These are phyloP conservation scores for Tetraodon nigroviridis DNA, from an alignment of 2,113 vertebrate species.

Conservation along the genomic window DNA sequence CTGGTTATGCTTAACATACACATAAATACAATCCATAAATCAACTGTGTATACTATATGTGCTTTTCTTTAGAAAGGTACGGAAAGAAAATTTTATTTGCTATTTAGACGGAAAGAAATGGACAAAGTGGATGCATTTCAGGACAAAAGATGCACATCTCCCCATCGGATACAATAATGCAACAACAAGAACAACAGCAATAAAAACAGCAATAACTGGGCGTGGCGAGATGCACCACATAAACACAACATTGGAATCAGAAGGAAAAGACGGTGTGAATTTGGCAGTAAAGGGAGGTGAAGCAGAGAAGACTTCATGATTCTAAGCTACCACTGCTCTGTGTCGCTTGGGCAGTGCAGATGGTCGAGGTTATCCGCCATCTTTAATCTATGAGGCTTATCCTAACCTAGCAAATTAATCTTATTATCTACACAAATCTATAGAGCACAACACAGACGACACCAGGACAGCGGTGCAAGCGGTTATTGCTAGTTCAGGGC, in stretches of 20 bases:
- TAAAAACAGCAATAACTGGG: conserved; percentile 62
- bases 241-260: conserved; percentile 43
- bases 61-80: conserved; percentile 64
- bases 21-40: conserved; percentile 67
- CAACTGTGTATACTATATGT: conserved; percentile 56
- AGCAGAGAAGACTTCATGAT: conserved; percentile 31
- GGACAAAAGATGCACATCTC: conserved; percentile 39
- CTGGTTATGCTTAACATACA: conserved; percentile 47
- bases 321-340: too few relatives aligned
- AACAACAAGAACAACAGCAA: conserved; percentile 59
- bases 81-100: conserved; percentile 52
- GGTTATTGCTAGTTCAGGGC: conserved; percentile 28
- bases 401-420: conserved; percentile 44
- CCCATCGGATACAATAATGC: conserved; percentile 47
- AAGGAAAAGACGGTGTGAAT: conserved; percentile 37
- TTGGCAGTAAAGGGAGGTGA: conserved; percentile 34
- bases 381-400: conserved; percentile 32
- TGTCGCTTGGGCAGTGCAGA: conserved; percentile 44
- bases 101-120: conserved; percentile 42
- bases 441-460: conserved; percentile 56
- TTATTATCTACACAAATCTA: conserved; percentile 47
- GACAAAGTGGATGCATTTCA: conserved; percentile 25
- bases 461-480: conserved; percentile 30
- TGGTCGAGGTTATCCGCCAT: conserved; percentile 39
- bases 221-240: conserved; percentile 12